phyloP scores from a whole-genome alignment of 2,888 invertebrate species.

The Eupithecia centaureata region DNA sequence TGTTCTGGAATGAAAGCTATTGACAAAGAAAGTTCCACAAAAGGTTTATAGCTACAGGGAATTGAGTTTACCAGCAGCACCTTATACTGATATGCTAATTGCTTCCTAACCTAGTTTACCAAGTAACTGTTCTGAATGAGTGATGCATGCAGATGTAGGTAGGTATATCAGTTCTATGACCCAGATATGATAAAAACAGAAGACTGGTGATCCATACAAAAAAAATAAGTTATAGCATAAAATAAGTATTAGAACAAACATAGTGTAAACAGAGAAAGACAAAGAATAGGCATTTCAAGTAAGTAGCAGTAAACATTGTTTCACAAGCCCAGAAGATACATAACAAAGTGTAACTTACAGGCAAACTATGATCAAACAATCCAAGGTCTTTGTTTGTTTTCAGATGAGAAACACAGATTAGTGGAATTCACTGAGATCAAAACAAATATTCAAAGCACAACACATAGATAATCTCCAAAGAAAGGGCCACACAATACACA shows the following conservation, averaged over 20 bases:
- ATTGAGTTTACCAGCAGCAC: conserved; percentile 34
- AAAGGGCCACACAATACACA: conserved; percentile 18
- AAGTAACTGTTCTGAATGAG: conserved; percentile 39
- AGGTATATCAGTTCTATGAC: not conserved
- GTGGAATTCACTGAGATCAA: not conserved
- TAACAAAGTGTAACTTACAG: conserved; percentile 17
- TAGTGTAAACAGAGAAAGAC: not conserved
- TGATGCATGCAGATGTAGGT: not conserved
- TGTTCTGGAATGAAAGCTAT: not conserved
- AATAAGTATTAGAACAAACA: too few relatives aligned
- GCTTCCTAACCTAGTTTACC: conserved; percentile 49
- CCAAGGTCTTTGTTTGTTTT: conserved; percentile 13
- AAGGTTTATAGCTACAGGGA: conserved; percentile 23
- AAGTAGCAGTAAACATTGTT: not conserved
- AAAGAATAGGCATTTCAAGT: not conserved
- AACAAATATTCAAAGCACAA: conserved; percentile 27
- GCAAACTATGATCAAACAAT: not conserved
- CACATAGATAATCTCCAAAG: conserved; percentile 18
- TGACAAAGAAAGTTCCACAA: not conserved
- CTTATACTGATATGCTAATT: conserved; percentile 51
- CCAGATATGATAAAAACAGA: not conserved
- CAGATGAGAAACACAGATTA: not conserved
- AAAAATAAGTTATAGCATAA: not conserved
- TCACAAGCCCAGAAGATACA: not conserved
- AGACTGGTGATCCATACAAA: not conserved